A percentile compares a stretch with the other conserved stretches of the same genome.
phyloP scores from a whole-genome alignment of 2,797 vertebrate genomes.

The Florisuga fusca region DNA sequence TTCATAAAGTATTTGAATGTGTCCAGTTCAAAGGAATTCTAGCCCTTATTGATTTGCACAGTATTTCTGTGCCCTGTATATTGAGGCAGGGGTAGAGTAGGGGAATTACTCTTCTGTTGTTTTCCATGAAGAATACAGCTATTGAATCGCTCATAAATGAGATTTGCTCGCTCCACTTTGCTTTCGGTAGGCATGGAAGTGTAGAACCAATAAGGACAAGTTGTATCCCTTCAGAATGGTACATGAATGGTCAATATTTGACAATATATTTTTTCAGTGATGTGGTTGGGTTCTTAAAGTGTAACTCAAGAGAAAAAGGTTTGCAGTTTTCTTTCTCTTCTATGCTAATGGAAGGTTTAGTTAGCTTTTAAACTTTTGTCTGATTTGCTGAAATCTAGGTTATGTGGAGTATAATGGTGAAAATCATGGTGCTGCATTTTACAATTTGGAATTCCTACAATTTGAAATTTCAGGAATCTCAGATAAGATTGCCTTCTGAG shows the following conservation, averaged over 20 bases:
- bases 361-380: neutral
- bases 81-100: neutral
- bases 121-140: neutral
- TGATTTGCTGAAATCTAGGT: neutral
- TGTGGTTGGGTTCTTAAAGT: neutral
- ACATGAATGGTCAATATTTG: neutral
- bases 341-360: neutral
- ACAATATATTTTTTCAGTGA: neutral
- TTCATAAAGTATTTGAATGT: neutral
- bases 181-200: neutral
- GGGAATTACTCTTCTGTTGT: neutral
- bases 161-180: neutral
- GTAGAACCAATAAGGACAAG: neutral
- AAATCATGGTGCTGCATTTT: neutral
- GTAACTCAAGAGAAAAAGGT: neutral
- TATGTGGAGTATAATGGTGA: neutral
- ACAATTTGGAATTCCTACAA: neutral
- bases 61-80: neutral
- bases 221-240: neutral
- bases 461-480: neutral
- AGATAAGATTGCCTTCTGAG: neutral
- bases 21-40: neutral
- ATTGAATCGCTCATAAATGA: neutral
- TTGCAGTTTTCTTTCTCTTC: neutral
- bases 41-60: neutral